phyloP scores from a whole-genome alignment of 2,113 vertebrate species.

The Catharus bicknelli region DNA sequence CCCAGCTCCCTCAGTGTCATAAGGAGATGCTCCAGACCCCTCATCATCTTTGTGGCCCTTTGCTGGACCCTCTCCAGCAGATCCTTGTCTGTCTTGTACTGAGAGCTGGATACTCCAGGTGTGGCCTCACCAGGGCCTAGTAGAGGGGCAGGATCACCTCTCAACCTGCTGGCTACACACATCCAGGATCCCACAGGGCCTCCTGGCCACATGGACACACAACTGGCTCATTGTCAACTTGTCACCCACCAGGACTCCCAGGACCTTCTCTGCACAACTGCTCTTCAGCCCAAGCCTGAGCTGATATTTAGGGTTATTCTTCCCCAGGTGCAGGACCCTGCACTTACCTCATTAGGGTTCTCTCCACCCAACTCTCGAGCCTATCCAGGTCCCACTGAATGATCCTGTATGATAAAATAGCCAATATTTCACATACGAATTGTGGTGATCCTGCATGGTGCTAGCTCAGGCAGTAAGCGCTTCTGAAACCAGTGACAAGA shows the following conservation, averaged over 20 bases:
- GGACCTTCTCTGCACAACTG: not conserved
- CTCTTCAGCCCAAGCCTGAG: not conserved
- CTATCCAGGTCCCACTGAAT: no score
- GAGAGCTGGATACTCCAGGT: not conserved
- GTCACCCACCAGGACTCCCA: not conserved
- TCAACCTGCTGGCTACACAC: not conserved
- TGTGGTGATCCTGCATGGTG: not conserved
- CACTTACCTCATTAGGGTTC: not conserved
- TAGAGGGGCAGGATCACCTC: not conserved
- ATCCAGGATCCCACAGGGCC: not conserved
- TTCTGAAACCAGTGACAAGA: not conserved
- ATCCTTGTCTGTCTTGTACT: not conserved
- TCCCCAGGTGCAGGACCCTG: not conserved
- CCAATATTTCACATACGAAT: not conserved
- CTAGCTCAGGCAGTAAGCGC: not conserved
- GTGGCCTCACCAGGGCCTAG: no score
- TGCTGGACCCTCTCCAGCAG: not conserved
- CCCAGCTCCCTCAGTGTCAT: not conserved
- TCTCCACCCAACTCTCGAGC: not conserved
- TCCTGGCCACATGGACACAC: not conserved
- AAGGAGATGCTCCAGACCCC: not conserved
- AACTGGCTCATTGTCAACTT: rapidly evolving
- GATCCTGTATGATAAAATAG: not conserved
- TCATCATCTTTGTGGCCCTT: not conserved
- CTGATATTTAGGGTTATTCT: not conserved